These are phyloP conservation scores for Synergus japonicus DNA, from an alignment of 2,888 invertebrate genomes.

Conservation along the genomic window DNA sequence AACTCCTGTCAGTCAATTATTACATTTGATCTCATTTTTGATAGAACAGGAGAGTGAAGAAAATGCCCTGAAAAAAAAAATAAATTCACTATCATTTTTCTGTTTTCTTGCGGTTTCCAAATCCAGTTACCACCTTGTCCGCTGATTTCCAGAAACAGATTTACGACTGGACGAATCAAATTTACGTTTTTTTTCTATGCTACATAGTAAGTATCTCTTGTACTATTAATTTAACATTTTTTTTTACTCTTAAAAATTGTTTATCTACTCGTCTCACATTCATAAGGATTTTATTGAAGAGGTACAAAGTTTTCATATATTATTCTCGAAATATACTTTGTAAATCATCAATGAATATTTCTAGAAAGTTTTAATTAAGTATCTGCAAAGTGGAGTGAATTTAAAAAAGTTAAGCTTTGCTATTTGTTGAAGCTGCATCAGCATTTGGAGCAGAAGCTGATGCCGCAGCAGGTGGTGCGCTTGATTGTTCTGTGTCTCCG, in stretches of 20 bases:
- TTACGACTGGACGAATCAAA: not conserved
- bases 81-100: too few relatives aligned
- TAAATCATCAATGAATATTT: too few relatives aligned
- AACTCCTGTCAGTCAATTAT: not conserved
- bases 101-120: too few relatives aligned
- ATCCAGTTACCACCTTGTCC: too few relatives aligned
- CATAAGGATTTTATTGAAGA: not conserved
- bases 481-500: constrained; percentile 81
- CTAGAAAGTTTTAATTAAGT: not conserved
- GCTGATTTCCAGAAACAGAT: not conserved
- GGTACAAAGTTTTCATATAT: not conserved
- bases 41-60: not conserved
- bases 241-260: not conserved
- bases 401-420: constrained; percentile 47
- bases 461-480: constrained; percentile 78
- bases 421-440: constrained; percentile 56
- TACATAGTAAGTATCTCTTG: not conserved
- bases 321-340: not conserved
- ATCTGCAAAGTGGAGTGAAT: not conserved
- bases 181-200: not conserved
- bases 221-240: not conserved
- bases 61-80: not conserved
- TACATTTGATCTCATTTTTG: not conserved
- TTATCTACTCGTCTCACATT: not conserved
- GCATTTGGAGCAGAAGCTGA: constrained; percentile 44